Base-by-base conservation (phyloP, 2,888 invertebrate species). In the Tiliacea citrago region DNA sequence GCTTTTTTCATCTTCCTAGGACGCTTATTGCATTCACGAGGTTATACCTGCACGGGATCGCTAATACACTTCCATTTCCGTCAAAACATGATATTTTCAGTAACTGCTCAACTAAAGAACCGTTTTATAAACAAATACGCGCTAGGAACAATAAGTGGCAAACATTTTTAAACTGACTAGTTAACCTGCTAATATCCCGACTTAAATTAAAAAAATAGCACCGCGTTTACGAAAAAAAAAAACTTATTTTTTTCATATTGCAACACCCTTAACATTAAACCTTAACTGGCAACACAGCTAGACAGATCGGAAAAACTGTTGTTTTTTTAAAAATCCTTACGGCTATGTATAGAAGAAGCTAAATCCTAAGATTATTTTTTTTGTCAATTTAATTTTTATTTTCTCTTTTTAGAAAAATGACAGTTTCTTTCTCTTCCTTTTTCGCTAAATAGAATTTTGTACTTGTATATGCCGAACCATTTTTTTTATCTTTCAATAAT, bases 401-500 rank as follows among this genome's bases (percentile, higher is more conserved):
- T 82, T 63, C 13, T 80, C 83, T 88, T 87, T 88, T 89, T 88
- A 86, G 84, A 90, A 88, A 88, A 89, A 90, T 84, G 84, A 81
- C 75, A 75, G 85, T 85, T 86, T 61, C 75, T 83, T 75, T 82
- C 85, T 85, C 83, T 84, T 86, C 51, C 24, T 84, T 74, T 82
- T 88, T 86, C 81, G 89, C 80, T 86, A 90, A 90, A 91, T 93
- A 91, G 85, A 95, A 94, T 95, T 96, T 96, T 96, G 95, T 96
- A 96, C 95, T 96, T 92, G 93, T 93, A 93, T 92, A 91, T 93
- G 93, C 93, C 94, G 88, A 93, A 92, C 91, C 90, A 72, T 83
- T 71, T 84, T n/a, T 82, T 82, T 75, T 74, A 29, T 63, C 77
- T 51, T 77, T 79, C 83, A 85, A 84, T 83, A 79, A 69, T 83